These are phyloP conservation scores for Ischnura elegans DNA, from an alignment of 2,888 invertebrate genomes.

Conservation along the genomic window DNA sequence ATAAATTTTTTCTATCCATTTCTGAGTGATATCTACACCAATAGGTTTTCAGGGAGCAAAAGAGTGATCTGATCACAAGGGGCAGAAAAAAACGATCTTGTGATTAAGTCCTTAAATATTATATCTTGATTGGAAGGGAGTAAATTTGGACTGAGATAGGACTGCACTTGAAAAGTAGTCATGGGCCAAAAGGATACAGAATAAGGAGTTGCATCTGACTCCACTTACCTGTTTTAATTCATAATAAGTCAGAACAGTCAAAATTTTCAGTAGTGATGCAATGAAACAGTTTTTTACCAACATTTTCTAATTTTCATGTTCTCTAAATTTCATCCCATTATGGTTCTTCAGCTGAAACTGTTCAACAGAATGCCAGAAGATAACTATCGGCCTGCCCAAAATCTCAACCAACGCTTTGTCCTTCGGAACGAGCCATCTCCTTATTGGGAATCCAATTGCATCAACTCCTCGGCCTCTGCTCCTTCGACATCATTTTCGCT, in stretches of 20 bases:
- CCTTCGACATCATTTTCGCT: not conserved
- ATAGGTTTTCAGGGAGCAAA: too few species aligned
- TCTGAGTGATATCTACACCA: too few species aligned
- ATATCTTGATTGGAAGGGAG: too few species aligned
- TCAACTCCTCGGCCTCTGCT: conserved; percentile 71
- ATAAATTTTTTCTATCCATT: too few species aligned
- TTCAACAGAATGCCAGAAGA: conserved; percentile 78
- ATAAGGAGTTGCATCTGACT: too few species aligned
- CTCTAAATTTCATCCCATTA: not conserved
- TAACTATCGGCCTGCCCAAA: conserved; percentile 79
- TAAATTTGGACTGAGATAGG: too few species aligned
- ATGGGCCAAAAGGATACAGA: too few species aligned
- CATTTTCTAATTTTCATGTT: not conserved
- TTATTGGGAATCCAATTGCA: conserved; percentile 75
- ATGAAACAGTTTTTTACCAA: not conserved
- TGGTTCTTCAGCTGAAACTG: conserved; percentile 75
- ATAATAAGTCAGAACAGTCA: not conserved
- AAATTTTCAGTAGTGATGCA: not conserved
- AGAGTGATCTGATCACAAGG: too few species aligned
- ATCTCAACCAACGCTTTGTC: conserved; percentile 75
- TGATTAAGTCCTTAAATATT: too few species aligned
- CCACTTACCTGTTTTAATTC: not conserved
- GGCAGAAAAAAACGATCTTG: too few species aligned
- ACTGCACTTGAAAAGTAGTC: too few species aligned
- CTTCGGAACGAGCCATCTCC: conserved; percentile 12